These are phyloP conservation scores for Cynaeus angustus DNA, from an alignment of 2,888 invertebrate genomes.

Conservation along the genomic window DNA sequence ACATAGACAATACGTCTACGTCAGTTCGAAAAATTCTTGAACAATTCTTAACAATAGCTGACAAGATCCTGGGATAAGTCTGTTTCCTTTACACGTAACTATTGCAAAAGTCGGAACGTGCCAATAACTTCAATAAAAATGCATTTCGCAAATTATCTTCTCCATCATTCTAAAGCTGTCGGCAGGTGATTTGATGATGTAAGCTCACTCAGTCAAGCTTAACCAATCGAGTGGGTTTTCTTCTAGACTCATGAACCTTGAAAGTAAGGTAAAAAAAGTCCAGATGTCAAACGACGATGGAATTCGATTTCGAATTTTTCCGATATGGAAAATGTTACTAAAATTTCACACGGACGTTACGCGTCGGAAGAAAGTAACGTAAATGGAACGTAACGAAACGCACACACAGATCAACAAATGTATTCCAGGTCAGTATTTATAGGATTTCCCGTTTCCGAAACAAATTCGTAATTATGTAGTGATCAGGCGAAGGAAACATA, in stretches of 20 bases:
- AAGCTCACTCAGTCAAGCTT: conserved; percentile 29
- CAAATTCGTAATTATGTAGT: conserved; percentile 32
- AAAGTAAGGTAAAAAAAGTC: neutral
- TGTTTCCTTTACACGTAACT: conserved; percentile 9
- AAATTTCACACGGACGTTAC: conserved; percentile 18
- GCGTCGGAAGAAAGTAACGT: conserved; percentile 35
- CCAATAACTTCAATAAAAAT: conserved; percentile 3
- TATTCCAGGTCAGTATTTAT: conserved; percentile 34
- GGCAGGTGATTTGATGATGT: conserved; percentile 24
- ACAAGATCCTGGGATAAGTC: conserved; percentile 3
- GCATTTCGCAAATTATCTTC: conserved; percentile 27
- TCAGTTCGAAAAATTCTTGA: conserved; percentile 7
- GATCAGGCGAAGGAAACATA: conserved; percentile 31
- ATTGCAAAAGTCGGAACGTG: conserved; percentile 11
- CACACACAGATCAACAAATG: conserved; percentile 27
- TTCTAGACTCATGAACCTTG: conserved; percentile 5
- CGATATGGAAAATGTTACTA: conserved; percentile 5
- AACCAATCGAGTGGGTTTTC: conserved; percentile 15
- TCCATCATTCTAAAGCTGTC: conserved; percentile 3
- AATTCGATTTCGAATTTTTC: conserved; percentile 2
- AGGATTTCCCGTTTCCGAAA: conserved; percentile 42
- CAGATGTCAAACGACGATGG: too few species aligned
- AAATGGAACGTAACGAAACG: conserved; percentile 40
- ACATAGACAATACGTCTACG: conserved; percentile 5
- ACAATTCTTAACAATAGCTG: conserved; percentile 2